Conservation (phyloP, 92 coral and sea anemone genomes). For the Phenganax subtilis region DNA sequence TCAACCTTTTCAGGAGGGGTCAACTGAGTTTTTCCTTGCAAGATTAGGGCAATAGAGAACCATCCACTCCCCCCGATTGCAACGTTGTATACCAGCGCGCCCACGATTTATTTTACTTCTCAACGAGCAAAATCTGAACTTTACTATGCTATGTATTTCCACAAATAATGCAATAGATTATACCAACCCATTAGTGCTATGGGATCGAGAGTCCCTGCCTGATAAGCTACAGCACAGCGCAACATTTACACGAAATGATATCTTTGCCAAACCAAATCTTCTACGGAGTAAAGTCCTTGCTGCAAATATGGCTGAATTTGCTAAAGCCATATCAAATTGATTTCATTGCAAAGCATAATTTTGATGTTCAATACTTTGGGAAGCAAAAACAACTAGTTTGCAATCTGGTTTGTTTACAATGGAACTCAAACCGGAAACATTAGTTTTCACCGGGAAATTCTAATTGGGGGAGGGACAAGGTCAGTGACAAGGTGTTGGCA, state of each 20-base stretch:
- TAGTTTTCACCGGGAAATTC: not conserved
- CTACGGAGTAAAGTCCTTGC: not conserved
- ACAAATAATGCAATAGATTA: not conserved
- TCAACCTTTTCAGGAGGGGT: too few species aligned
- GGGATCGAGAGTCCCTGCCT: not conserved
- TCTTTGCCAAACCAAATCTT: not conserved
- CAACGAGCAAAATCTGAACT: not conserved
- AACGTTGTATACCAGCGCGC: too few species aligned
- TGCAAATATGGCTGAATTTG: not conserved
- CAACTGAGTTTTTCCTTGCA: too few species aligned
- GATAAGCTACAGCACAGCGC: too few species aligned
- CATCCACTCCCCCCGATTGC: too few species aligned
- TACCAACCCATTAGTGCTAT: slow-evolving; percentile 12
- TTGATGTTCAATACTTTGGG: not conserved
- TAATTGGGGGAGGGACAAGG: not conserved
- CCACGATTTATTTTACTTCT: not conserved
- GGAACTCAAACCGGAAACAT: not conserved
- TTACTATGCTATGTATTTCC: not conserved
- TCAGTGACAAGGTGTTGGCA: too few species aligned
- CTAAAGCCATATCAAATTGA: not conserved
- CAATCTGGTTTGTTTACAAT: slow-evolving; percentile 4
- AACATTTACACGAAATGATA: not conserved
- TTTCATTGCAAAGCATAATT: not conserved
- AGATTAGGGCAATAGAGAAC: too few species aligned
- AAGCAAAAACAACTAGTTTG: not conserved